phyloP scores from a whole-genome alignment of 2,113 vertebrate genomes.

The Phainopepla nitens region DNA sequence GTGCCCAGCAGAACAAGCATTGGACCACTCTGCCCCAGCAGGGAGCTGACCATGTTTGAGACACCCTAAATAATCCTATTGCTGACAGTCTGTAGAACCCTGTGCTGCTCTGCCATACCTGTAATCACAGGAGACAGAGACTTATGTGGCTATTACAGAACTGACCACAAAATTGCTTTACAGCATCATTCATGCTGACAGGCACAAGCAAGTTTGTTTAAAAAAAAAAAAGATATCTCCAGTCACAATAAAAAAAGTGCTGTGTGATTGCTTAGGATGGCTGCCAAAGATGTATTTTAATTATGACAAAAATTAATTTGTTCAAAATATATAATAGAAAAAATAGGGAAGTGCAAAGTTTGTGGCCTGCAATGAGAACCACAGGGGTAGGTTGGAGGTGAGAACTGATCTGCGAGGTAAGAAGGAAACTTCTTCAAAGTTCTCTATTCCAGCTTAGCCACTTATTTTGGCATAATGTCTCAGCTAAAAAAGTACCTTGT shows the following conservation, averaged over 20 bases:
- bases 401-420: background rate
- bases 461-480: background rate
- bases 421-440: background rate
- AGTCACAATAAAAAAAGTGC: background rate
- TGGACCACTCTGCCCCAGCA: background rate
- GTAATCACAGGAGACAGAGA: background rate
- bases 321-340: background rate
- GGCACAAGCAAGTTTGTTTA: background rate
- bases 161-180: background rate
- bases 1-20: background rate
- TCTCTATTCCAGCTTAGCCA: background rate
- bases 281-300: background rate
- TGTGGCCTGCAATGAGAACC: background rate
- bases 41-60: background rate
- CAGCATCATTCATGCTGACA: background rate
- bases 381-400: fast-evolving
- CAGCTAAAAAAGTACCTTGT: background rate
- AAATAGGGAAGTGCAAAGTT: background rate
- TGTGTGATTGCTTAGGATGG: fast-evolving
- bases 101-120: background rate
- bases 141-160: background rate
- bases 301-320: background rate
- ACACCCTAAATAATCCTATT: background rate
- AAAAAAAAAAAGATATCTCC: background rate
- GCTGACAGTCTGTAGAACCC: background rate